These are phyloP conservation scores for Anguilla japonica DNA, from an alignment of 2,113 vertebrate species.

Conservation along the genomic window DNA sequence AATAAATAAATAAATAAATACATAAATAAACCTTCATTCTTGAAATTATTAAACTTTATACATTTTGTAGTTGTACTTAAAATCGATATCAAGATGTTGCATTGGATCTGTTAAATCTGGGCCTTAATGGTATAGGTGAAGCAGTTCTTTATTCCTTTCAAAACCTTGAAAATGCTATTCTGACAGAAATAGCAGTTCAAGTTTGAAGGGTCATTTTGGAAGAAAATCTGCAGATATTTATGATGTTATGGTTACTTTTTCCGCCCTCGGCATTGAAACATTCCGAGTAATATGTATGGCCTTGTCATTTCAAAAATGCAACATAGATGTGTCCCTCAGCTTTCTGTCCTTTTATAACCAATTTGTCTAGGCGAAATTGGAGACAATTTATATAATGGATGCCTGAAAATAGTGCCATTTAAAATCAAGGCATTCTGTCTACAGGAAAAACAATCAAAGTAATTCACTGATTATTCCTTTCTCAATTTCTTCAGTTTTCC, in stretches of 20 bases:
- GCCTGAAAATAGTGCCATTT: constrained; percentile 44
- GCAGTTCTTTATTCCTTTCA: background rate
- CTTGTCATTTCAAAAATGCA: constrained; percentile 41
- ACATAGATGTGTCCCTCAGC: constrained; percentile 35
- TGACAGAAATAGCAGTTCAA: constrained; percentile 33
- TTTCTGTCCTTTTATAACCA: constrained; percentile 39
- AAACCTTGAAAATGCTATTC: background rate
- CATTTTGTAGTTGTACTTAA: too few relatives aligned
- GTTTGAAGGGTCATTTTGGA: constrained; percentile 32
- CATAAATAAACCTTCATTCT: background rate
- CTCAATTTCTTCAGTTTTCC: constrained; percentile 31
- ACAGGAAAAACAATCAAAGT: constrained; percentile 38
- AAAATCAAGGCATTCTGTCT: constrained; percentile 47
- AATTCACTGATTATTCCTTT: constrained; percentile 44
- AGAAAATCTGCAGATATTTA: constrained; percentile 38
- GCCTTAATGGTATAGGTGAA: too few relatives aligned
- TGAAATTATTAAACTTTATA: background rate
- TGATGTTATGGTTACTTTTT: constrained; percentile 33
- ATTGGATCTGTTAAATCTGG: too few relatives aligned
- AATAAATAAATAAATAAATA: too few relatives aligned
- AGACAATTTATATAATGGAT: constrained; percentile 53
- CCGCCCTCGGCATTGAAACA: constrained; percentile 3
- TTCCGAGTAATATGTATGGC: constrained; percentile 25
- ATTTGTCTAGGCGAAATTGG: constrained; percentile 48
- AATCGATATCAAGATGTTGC: too few relatives aligned